phyloP scores from a whole-genome alignment of 1,140 invertebrate genomes.

The Drosophila watanabei region DNA sequence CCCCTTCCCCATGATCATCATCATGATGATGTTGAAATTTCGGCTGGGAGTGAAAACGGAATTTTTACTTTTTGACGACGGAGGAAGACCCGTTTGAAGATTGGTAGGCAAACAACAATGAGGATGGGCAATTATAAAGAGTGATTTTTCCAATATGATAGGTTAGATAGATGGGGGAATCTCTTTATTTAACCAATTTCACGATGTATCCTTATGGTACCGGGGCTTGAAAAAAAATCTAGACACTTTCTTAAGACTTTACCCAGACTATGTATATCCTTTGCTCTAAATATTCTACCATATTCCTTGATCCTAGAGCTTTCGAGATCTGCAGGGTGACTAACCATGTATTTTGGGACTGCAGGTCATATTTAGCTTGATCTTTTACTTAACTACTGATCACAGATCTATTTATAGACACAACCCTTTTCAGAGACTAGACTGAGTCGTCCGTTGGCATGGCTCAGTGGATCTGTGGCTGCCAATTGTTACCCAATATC shows the following conservation, averaged over 20 bases:
- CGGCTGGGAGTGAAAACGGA: constrained; percentile 47
- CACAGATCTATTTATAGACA: constrained; percentile 25
- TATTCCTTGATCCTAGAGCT: not conserved
- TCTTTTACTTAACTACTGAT: not conserved
- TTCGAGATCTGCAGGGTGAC: not conserved
- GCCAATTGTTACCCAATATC: constrained; percentile 74
- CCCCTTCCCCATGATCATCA: constrained; percentile 9
- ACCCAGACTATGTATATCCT: not conserved
- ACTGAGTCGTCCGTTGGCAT: not conserved
- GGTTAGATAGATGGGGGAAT: not conserved
- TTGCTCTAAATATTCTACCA: no score
- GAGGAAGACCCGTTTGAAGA: constrained; percentile 37
- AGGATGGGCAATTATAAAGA: constrained; percentile 44
- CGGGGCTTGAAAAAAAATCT: not conserved
- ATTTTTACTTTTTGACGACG: constrained; percentile 35
- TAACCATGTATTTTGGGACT: no score
- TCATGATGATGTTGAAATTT: constrained; percentile 56
- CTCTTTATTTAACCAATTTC: not conserved
- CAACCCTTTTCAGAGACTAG: constrained; percentile 11
- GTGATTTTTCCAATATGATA: constrained; percentile 21
- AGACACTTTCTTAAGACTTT: not conserved
- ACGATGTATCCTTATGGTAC: not conserved
- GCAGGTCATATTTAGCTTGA: not conserved
- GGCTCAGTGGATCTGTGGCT: constrained; percentile 18
- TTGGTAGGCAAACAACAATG: not conserved